phyloP scores from a whole-genome alignment of 92 coral and sea anemone genomes.

The Phenganax subtilis region DNA sequence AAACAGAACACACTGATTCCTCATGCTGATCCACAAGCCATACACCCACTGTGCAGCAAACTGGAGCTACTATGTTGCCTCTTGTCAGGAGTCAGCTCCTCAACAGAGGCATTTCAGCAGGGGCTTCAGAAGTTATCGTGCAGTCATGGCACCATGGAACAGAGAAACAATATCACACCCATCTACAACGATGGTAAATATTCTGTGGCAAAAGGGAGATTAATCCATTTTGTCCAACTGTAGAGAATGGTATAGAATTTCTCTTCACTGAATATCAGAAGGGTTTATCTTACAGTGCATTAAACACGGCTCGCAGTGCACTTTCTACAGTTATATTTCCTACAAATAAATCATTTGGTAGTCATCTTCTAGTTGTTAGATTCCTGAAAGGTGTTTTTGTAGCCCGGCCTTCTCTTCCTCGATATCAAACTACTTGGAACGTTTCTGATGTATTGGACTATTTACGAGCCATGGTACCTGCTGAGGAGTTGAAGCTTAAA shows the following conservation, averaged over 20 bases:
- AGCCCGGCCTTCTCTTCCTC: conserved; percentile 18
- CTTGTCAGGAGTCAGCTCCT: no score
- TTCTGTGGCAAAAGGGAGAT: conserved; percentile 45
- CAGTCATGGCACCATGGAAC: conserved; percentile 46
- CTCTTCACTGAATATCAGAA: conserved; percentile 12
- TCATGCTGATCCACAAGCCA: conserved; percentile 33
- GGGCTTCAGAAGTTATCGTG: conserved; percentile 42
- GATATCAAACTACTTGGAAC: neutral
- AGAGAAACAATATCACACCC: conserved; percentile 29
- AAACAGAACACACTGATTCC: conserved; percentile 11
- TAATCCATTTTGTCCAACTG: conserved; percentile 53
- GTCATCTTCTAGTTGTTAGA: no score
- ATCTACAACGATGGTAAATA: conserved; percentile 41
- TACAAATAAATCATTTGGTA: conserved; percentile 42
- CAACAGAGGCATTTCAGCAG: no score
- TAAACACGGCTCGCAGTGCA: no score
- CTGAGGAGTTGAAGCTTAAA: neutral
- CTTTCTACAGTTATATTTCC: no score
- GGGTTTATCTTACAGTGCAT: conserved; percentile 42
- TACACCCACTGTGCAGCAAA: conserved; percentile 46
- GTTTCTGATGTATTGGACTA: conserved; percentile 7
- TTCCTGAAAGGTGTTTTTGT: conserved; percentile 20
- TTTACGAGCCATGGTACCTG: neutral
- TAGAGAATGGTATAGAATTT: conserved; percentile 43
- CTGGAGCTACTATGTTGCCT: no score